Evolutionary conservation across 2,113 vertebrate genomes (phyloP).

Genomic region (Ptilonorhynchus violaceus): DNA sequence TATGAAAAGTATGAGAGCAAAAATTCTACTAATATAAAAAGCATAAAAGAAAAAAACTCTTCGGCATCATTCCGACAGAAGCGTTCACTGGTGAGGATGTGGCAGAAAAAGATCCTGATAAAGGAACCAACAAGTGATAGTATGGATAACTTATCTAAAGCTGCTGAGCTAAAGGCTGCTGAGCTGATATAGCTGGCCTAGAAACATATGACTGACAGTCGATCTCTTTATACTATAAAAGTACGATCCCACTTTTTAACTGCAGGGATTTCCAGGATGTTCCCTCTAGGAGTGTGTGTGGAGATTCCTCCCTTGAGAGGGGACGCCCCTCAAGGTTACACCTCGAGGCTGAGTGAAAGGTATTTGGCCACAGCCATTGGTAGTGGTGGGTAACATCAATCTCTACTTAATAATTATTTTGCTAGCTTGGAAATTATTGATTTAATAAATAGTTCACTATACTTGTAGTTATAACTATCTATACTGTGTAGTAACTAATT

Average conservation of each 20-base stretch:
- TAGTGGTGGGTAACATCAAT: background rate
- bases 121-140: background rate
- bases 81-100: background rate
- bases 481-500: background rate
- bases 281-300: background rate
- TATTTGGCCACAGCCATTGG: background rate
- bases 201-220: background rate
- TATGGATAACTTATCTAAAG: background rate
- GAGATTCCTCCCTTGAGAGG: background rate
- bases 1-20: too few species aligned
- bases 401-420: background rate
- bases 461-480: background rate
- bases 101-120: background rate
- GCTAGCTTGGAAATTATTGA: background rate
- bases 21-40: too few species aligned
- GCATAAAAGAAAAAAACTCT: too few species aligned
- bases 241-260: background rate
- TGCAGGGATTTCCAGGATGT: background rate
- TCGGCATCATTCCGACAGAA: background rate
- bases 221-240: background rate
- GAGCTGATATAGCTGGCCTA: background rate
- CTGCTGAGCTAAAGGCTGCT: background rate
- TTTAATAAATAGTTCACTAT: background rate
- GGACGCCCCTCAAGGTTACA: background rate
- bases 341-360: background rate